A percentile compares a stretch with the other conserved stretches of the same genome.
These are phyloP conservation scores for Serrognathus titanus DNA, from an alignment of 2,888 invertebrate species.

Conservation along the genomic window DNA sequence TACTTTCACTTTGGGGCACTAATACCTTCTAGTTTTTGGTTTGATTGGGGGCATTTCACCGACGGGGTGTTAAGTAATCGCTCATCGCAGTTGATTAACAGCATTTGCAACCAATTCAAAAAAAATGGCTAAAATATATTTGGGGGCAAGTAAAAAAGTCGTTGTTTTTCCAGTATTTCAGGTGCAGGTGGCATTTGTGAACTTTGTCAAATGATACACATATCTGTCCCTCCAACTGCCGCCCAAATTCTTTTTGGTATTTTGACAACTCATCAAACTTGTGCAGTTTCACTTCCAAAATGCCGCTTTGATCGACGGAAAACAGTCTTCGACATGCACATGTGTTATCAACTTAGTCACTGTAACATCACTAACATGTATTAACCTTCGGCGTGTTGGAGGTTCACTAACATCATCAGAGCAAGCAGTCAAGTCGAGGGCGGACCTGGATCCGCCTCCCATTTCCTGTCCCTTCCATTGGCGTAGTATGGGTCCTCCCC, in stretches of 20 bases:
- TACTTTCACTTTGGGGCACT: too few relatives aligned
- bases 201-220: too few relatives aligned
- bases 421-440: conserved; percentile 26
- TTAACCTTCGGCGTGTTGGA: conserved; percentile 32
- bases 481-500: conserved; percentile 33
- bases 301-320: neutral
- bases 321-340: neutral
- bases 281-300: neutral
- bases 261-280: too few relatives aligned
- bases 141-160: too few relatives aligned
- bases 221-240: neutral
- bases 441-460: conserved; percentile 28
- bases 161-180: too few relatives aligned
- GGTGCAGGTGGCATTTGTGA: too few relatives aligned
- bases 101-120: too few relatives aligned
- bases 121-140: too few relatives aligned
- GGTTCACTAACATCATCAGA: conserved; percentile 41
- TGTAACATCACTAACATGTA: conserved; percentile 12
- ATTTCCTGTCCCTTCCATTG: conserved; percentile 29
- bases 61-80: neutral
- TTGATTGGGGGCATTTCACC: neutral
- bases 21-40: too few relatives aligned
- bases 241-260: neutral
- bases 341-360: neutral
- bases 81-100: too few relatives aligned